A percentile compares a stretch with the other conserved stretches of the same genome.
Conservation (phyloP, 1,140 invertebrate genomes). For the Rhyzopertha dominica region DNA sequence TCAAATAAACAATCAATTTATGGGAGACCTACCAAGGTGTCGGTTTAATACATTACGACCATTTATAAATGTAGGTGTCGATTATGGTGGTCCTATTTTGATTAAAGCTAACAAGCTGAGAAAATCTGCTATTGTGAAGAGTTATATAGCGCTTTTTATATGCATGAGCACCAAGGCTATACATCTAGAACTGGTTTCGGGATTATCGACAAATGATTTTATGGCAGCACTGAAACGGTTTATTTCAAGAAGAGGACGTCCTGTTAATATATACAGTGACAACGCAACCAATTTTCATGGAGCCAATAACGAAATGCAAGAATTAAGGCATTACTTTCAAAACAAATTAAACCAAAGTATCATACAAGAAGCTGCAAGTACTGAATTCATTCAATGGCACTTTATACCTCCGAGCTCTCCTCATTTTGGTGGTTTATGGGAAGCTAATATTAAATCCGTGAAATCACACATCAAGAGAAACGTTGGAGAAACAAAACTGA, state of each 20-base stretch:
- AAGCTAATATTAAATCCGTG: slow-evolving; percentile 1
- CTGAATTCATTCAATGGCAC: slow-evolving; percentile 6
- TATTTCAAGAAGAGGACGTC: slow-evolving; percentile 13
- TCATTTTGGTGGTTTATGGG: slow-evolving; percentile 10
- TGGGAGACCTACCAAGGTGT: slow-evolving; percentile 36
- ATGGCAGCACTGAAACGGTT: slow-evolving; percentile 15
- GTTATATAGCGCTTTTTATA: slow-evolving; percentile 15
- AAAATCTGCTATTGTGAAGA: background rate
- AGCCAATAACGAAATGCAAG: slow-evolving; percentile 12
- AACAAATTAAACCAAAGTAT: background rate
- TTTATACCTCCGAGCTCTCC: slow-evolving; percentile 11
- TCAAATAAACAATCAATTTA: slow-evolving; percentile 9
- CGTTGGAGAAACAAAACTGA: slow-evolving; percentile 3
- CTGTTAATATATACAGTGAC: slow-evolving; percentile 15
- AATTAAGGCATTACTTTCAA: slow-evolving; percentile 11
- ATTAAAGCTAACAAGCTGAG: slow-evolving; percentile 4
- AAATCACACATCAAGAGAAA: slow-evolving; percentile 9
- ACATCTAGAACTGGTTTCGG: slow-evolving; percentile 13
- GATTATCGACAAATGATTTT: slow-evolving; percentile 13
- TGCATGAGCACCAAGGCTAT: slow-evolving; percentile 18
- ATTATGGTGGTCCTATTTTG: slow-evolving; percentile 37
- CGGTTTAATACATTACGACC: slow-evolving; percentile 26
- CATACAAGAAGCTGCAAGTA: slow-evolving; percentile 5
- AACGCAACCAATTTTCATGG: slow-evolving; percentile 20
- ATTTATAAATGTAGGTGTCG: slow-evolving; percentile 32